Evolutionary conservation across 2,888 invertebrate genomes (phyloP).

Genomic region (Microdon myrmicae): DNA sequence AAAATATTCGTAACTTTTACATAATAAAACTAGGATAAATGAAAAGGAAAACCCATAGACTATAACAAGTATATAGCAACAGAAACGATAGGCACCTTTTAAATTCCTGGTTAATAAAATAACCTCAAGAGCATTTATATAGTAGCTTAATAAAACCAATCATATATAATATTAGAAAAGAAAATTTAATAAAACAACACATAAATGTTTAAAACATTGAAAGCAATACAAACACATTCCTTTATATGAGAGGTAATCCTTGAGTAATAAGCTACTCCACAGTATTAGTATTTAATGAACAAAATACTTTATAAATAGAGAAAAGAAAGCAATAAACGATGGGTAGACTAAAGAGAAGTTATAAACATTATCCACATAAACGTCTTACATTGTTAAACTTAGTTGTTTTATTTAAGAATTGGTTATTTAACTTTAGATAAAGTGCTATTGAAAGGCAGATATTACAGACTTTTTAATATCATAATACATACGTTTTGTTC

Average conservation of each 20-base stretch:
- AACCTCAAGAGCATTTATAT: conserved; percentile 17
- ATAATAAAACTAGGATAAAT: conserved; percentile 23
- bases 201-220: conserved; percentile 11
- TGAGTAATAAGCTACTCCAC: neutral
- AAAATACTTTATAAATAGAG: no score
- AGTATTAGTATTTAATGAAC: no score
- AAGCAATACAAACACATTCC: conserved; percentile 21
- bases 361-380: no score
- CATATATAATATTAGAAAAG: conserved; percentile 23
- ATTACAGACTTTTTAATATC: no score
- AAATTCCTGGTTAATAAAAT: conserved; percentile 30
- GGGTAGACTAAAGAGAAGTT: no score
- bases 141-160: conserved; percentile 6
- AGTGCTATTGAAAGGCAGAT: no score
- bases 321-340: no score
- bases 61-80: conserved; percentile 10
- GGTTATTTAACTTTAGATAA: no score
- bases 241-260: neutral
- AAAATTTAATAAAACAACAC: conserved; percentile 13
- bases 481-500: no score
- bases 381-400: no score
- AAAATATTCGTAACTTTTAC: conserved; percentile 22
- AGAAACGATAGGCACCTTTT: conserved; percentile 13
- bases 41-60: conserved; percentile 3
- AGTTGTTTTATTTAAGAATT: no score